Conservation (phyloP, 2,888 invertebrate species). For the Hypomecis punctinalis region DNA sequence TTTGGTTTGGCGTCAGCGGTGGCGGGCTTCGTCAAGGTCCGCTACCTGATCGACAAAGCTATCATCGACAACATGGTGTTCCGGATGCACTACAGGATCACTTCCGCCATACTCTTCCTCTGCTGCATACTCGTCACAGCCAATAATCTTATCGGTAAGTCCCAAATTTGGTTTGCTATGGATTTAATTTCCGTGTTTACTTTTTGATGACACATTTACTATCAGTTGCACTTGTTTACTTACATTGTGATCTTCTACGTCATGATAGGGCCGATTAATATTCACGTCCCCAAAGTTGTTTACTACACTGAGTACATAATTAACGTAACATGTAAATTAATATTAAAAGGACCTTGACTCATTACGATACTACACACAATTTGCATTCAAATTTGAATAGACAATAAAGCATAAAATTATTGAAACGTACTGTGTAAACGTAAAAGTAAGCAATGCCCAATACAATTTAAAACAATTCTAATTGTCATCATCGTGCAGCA, state of each 20-base stretch:
- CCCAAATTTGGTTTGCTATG: no score
- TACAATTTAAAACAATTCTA: constrained; percentile 11
- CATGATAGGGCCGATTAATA: background rate
- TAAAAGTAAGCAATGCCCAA: background rate
- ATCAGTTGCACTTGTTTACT: background rate
- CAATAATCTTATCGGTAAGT: constrained; percentile 95
- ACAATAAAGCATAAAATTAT: constrained; percentile 13
- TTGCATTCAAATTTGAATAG: constrained; percentile 26
- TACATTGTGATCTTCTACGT: background rate
- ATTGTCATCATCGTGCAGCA: constrained; percentile 8
- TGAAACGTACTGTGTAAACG: constrained; percentile 5
- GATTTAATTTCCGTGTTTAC: background rate
- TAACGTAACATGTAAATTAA: constrained; percentile 17
- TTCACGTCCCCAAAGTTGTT: background rate
- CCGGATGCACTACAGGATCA: constrained; percentile 94
- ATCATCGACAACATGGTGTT: constrained; percentile 96
- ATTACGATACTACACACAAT: constrained; percentile 19
- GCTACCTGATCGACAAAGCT: constrained; percentile 94
- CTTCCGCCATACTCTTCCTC: constrained; percentile 93
- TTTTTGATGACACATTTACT: background rate
- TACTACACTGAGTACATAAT: background rate
- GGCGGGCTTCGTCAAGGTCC: constrained; percentile 95
- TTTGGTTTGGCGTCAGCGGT: constrained; percentile 94
- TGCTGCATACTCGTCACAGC: constrained; percentile 95
- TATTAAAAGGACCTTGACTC: constrained; percentile 27